Base-by-base conservation (phyloP, 2,888 invertebrate species). In the Drosophila maculinotata region DNA sequence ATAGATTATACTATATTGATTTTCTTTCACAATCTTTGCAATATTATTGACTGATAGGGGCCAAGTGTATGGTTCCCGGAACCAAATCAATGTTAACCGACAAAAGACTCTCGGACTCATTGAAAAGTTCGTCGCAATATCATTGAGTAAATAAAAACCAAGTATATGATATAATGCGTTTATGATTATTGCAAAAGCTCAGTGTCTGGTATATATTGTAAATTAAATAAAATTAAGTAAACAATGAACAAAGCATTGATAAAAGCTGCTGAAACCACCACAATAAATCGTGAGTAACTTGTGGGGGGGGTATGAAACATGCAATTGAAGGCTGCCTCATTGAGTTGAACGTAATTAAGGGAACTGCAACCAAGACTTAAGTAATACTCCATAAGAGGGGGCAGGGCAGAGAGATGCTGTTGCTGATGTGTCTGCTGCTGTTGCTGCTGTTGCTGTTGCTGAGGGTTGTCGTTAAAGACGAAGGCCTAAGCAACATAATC, bases 401-500 rank as follows among this genome's bases (percentile, higher is more conserved):
- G 12, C 8, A 5, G 30, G 30, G 30, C n/a, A n/a, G 9, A 45
- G 35, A 35, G 44, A 45, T 41, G 58, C 15, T 23, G 31, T 15
- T 42, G 17, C 30, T 41, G 14, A 30, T 31, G 36, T n/a, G n/a
- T n/a, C n/a, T n/a, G n/a, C n/a, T n/a, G n/a, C n/a, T n/a, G n/a
- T n/a, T n/a, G n/a, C n/a, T n/a, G 31, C 41, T 39, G 23, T 36
- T 36, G 28, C n/a, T 12, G 12, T n/a, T 42, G 25, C 25, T 20
- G 26, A n/a, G 41, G 25, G 42, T 7, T 31, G 31, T 12, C 39
- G 59, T 31, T 44, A n/a, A 38, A 67, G 67, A 33, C 49, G 62
- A 76, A 70, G 57, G 86, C 74, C 86, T 82, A 76, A 79, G 83
- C 80, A 74, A 75, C 83, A 83, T 82, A 82, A 82, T 82, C 86